These are phyloP conservation scores for Akabosia matsudoensis DNA, from an alignment of 1,140 invertebrate genomes.

Conservation along the genomic window DNA sequence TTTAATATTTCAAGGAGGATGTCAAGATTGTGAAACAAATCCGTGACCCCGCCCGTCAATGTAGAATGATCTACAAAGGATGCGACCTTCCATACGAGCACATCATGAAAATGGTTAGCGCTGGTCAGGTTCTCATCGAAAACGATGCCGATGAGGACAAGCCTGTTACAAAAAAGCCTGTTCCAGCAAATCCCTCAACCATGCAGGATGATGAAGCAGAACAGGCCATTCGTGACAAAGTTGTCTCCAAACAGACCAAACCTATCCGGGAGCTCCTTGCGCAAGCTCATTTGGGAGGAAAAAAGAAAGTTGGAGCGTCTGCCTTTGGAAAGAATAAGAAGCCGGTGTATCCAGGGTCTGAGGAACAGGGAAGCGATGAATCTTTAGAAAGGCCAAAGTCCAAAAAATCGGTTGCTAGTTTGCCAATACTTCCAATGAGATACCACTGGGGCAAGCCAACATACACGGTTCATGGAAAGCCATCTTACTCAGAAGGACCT, in stretches of 20 bases:
- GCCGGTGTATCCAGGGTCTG: neutral
- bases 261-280: neutral
- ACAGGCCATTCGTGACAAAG: slow-evolving; percentile 7
- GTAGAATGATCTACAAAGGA: slow-evolving; percentile 28
- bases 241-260: neutral
- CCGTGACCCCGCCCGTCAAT: slow-evolving; percentile 14
- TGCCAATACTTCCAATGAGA: slow-evolving; percentile 26
- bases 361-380: neutral
- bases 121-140: slow-evolving; percentile 23
- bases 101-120: slow-evolving; percentile 29
- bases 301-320: slow-evolving; percentile 22
- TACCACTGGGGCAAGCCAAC: slow-evolving; percentile 28
- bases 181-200: neutral
- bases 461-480: slow-evolving; percentile 9
- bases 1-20: neutral
- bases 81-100: slow-evolving; percentile 35
- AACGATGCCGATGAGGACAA: slow-evolving; percentile 5
- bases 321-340: slow-evolving; percentile 18
- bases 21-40: slow-evolving; percentile 3
- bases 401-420: slow-evolving; percentile 16
- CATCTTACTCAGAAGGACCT: neutral
- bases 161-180: neutral
- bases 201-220: slow-evolving; percentile 34
- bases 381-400: neutral
- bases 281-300: slow-evolving; percentile 5